Evolutionary conservation across 2,888 invertebrate species (phyloP).

Genomic region (Teleiodes luculella): DNA sequence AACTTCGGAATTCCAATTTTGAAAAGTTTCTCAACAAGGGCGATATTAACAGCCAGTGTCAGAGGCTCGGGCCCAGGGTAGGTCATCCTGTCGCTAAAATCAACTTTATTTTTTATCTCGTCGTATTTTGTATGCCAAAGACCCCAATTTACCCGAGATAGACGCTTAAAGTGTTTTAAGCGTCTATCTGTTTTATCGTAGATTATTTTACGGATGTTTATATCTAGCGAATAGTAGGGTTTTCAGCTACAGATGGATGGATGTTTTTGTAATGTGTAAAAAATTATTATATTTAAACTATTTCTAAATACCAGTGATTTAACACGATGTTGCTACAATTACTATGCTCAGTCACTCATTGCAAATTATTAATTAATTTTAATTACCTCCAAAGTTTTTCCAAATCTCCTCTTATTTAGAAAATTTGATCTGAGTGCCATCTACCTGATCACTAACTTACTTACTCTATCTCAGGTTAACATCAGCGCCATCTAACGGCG

Average conservation of each 20-base stretch:
- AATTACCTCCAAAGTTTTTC: not conserved
- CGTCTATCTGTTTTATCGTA: no score
- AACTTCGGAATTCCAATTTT: constrained; percentile 78
- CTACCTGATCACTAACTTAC: constrained; percentile 5
- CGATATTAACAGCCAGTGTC: constrained; percentile 73
- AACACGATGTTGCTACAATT: no score
- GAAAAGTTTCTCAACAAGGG: constrained; percentile 75
- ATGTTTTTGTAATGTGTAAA: no score
- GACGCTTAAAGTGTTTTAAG: no score
- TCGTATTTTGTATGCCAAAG: not conserved
- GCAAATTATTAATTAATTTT: no score
- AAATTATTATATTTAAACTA: no score
- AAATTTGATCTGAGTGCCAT: constrained; percentile 20
- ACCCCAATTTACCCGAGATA: no score
- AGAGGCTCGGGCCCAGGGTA: constrained; percentile 47
- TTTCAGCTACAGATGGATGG: no score
- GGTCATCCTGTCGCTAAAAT: constrained; percentile 39
- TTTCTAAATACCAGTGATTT: no score
- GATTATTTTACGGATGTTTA: no score
- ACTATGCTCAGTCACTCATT: no score
- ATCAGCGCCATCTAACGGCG: not conserved
- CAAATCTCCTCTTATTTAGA: not conserved
- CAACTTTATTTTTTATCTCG: constrained; percentile 31
- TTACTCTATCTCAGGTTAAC: not conserved
- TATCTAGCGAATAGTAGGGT: no score